These are phyloP conservation scores for Alexandromys fortis DNA, from an alignment of 2,113 vertebrate species.

Conservation along the genomic window DNA sequence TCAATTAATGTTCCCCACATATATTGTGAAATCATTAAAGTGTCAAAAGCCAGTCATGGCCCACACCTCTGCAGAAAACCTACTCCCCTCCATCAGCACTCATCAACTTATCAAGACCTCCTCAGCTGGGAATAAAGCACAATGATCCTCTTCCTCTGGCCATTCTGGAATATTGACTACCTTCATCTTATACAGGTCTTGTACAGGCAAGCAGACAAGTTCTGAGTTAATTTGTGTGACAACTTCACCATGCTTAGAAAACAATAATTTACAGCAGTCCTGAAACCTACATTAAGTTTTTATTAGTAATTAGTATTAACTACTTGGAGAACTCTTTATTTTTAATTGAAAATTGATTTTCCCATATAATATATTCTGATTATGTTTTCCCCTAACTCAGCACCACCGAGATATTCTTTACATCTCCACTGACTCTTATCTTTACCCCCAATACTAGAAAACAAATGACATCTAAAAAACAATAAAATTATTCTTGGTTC, in stretches of 20 bases:
- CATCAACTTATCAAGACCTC: neutral
- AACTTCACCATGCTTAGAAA: neutral
- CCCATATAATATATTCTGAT: neutral
- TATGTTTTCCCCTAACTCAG: neutral
- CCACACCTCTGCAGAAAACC: neutral
- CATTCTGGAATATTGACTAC: neutral
- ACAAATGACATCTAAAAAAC: no score
- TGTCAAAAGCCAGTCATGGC: accelerated
- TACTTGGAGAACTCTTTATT: neutral
- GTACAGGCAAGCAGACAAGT: neutral
- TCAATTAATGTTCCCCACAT: neutral
- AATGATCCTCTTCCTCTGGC: neutral
- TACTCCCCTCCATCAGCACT: neutral
- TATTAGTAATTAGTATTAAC: neutral
- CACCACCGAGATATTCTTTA: neutral
- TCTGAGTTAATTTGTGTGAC: neutral
- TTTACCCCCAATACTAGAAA: no score
- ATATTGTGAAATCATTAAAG: neutral
- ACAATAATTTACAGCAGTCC: neutral
- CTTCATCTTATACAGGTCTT: neutral
- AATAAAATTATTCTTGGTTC: neutral
- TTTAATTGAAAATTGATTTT: neutral
- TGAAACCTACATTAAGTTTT: neutral
- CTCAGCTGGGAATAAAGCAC: neutral
- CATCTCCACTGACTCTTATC: neutral